Evolutionary conservation across 2,797 vertebrate genomes (phyloP).

Genomic region (Parotocinclus haroldoi): DNA sequence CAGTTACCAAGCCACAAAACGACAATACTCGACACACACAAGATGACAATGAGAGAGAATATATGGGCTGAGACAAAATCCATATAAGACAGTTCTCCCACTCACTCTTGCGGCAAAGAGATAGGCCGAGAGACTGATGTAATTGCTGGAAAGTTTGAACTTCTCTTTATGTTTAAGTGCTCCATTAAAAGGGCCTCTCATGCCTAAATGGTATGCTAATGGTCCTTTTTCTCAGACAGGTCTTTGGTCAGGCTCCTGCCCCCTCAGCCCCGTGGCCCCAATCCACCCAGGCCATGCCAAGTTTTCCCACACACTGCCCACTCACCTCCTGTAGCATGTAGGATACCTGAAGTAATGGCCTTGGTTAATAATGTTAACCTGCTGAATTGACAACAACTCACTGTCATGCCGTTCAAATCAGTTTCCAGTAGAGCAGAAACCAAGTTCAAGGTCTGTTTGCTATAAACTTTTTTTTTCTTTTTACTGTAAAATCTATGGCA

Average conservation of each 20-base stretch:
- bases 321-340: slow-evolving; percentile 24
- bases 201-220: slow-evolving; percentile 57
- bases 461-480: too few relatives aligned
- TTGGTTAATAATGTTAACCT: slow-evolving; percentile 30
- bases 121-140: slow-evolving; percentile 55
- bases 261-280: slow-evolving; percentile 25
- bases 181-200: slow-evolving; percentile 52
- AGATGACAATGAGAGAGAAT: slow-evolving; percentile 43
- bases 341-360: slow-evolving; percentile 33
- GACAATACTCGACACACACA: slow-evolving; percentile 41
- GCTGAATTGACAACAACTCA: slow-evolving; percentile 23
- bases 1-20: slow-evolving; percentile 46
- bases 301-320: slow-evolving; percentile 42
- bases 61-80: slow-evolving; percentile 47
- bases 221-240: slow-evolving; percentile 51
- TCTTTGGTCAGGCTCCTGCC: slow-evolving; percentile 44
- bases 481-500: too few relatives aligned
- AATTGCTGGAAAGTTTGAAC: slow-evolving; percentile 57
- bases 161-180: slow-evolving; percentile 52
- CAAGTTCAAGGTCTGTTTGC: too few relatives aligned
- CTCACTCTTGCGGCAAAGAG: slow-evolving; percentile 30
- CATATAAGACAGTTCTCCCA: slow-evolving; percentile 34
- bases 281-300: slow-evolving; percentile 41
- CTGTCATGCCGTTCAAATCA: slow-evolving; percentile 26
- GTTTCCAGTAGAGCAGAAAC: neutral